A percentile compares a stretch with the other conserved stretches of the same genome.
Conservation (phyloP, 2,113 vertebrate species). For the Crotophaga sulcirostris region DNA sequence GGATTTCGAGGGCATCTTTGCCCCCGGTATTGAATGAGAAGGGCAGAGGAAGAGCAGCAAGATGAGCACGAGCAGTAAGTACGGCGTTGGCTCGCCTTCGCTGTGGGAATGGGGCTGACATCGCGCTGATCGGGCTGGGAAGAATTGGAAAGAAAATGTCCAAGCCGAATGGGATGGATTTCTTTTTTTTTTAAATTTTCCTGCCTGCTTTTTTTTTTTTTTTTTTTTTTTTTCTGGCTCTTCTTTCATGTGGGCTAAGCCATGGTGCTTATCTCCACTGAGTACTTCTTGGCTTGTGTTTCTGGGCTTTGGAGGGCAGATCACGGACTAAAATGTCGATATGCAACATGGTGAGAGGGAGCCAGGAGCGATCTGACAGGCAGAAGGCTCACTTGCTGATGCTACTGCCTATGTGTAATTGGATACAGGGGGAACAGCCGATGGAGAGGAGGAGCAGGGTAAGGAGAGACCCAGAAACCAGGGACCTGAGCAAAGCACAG, state of each 20-base stretch:
- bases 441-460: not conserved
- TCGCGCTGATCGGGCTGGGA: constrained; percentile 21
- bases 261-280: not conserved
- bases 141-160: constrained; percentile 39
- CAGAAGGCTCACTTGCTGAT: not conserved
- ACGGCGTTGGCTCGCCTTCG: constrained; percentile 52
- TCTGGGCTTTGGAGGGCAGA: constrained; percentile 14
- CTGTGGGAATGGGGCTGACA: constrained; percentile 24
- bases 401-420: not conserved
- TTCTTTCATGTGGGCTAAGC: not conserved
- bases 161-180: not conserved
- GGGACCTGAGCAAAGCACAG: not conserved
- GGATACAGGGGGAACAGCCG: not conserved
- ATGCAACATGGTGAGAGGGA: constrained; percentile 30
- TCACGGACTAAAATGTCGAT: constrained; percentile 23
- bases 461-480: not conserved
- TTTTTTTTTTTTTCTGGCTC: not conserved
- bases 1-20: constrained; percentile 53
- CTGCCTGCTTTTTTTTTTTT: not conserved
- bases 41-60: constrained; percentile 60
- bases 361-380: not conserved
- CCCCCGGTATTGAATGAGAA: constrained; percentile 72
- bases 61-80: constrained; percentile 84
- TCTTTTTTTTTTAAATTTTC: not conserved
- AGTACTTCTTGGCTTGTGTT: constrained; percentile 27